phyloP scores from a whole-genome alignment of 2,888 invertebrate genomes.

The Drosophila neonasuta region DNA sequence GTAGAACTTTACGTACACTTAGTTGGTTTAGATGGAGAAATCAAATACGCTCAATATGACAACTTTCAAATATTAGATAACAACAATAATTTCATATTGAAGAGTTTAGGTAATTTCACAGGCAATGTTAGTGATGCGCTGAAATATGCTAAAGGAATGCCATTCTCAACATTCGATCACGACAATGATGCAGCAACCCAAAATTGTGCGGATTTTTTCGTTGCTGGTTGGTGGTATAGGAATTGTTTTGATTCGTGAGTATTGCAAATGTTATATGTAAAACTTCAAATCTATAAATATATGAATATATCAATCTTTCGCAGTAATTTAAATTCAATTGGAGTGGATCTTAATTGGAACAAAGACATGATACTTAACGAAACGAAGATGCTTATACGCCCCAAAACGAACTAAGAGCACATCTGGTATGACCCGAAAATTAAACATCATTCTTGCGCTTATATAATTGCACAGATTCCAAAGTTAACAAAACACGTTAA shows the following conservation, averaged over 20 bases:
- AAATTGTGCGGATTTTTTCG: background rate
- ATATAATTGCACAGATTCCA: no score
- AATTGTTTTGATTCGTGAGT: background rate
- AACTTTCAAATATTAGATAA: background rate
- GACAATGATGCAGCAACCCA: background rate
- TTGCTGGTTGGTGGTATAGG: background rate
- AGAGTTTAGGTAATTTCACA: background rate
- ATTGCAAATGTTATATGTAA: background rate
- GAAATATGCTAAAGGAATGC: background rate
- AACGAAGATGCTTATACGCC: background rate
- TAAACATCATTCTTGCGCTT: no score
- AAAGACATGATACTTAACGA: background rate
- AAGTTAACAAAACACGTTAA: no score
- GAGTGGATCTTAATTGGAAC: background rate
- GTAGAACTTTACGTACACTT: background rate
- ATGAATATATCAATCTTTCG: background rate
- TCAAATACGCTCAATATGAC: background rate
- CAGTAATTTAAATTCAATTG: background rate
- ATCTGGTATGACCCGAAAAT: no score
- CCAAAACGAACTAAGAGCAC: background rate
- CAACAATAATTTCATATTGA: background rate
- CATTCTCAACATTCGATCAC: background rate
- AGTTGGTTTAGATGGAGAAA: background rate
- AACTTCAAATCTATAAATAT: background rate
- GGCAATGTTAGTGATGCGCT: background rate